Percentiles rank a stretch among this genome's conserved stretches.
Evolutionary conservation across 2,797 vertebrate genomes (phyloP).

Genomic region (Pteronotus mesoamericanus): DNA sequence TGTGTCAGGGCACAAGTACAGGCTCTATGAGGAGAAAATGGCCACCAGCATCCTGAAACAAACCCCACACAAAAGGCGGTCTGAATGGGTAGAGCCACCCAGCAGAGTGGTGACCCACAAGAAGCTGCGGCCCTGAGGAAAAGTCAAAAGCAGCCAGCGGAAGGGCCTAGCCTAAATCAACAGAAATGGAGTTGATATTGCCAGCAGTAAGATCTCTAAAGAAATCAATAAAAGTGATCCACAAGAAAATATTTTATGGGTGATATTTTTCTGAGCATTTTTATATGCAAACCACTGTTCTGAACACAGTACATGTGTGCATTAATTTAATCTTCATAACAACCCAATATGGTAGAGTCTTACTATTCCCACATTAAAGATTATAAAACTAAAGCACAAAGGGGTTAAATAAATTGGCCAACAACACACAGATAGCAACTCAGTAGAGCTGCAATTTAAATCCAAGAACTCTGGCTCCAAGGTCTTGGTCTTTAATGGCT

Average conservation of each 20-base stretch:
- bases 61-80: background rate
- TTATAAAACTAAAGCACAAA: background rate
- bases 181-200: background rate
- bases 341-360: background rate
- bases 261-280: background rate
- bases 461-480: background rate
- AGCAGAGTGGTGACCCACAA: background rate
- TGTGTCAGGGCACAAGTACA: background rate
- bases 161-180: background rate
- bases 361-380: background rate
- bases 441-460: background rate
- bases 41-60: background rate
- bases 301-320: background rate
- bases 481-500: background rate
- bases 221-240: background rate
- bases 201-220: background rate
- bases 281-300: background rate
- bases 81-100: background rate
- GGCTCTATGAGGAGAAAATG: accelerated
- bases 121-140: background rate
- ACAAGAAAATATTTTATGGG: background rate
- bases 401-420: background rate
- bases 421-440: background rate
- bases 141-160: background rate
- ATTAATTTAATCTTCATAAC: background rate